These are phyloP conservation scores for Pygmarrhopalites habei DNA, from an alignment of 1,140 invertebrate genomes.

Conservation along the genomic window DNA sequence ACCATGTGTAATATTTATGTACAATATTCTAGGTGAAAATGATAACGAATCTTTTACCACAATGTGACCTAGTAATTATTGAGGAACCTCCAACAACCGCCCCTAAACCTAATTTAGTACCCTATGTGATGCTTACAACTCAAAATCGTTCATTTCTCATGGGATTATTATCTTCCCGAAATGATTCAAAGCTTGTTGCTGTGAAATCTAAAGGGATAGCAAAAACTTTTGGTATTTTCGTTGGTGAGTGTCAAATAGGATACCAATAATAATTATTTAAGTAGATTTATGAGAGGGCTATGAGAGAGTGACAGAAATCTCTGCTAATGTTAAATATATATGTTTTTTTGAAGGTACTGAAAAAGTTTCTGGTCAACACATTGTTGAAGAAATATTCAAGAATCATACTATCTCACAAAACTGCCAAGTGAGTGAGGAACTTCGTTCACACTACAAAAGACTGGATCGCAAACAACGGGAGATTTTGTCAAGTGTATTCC, in stretches of 20 bases:
- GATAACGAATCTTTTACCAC: constrained; percentile 10
- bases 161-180: constrained; percentile 11
- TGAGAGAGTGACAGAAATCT: background rate
- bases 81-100: background rate
- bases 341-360: constrained; percentile 19
- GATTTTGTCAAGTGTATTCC: constrained; percentile 21
- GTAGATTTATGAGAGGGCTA: background rate
- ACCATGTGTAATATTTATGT: no score
- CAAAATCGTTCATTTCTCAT: constrained; percentile 27
- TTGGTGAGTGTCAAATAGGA: no score
- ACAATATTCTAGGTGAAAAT: constrained; percentile 21
- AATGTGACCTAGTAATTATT: constrained; percentile 18
- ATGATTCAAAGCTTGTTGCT: constrained; percentile 19
- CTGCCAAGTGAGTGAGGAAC: background rate
- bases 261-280: no score
- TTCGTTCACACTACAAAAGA: background rate
- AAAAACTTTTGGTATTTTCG: constrained; percentile 27
- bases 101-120: constrained; percentile 7
- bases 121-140: constrained; percentile 20
- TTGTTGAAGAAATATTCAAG: constrained; percentile 19
- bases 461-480: constrained; percentile 13
- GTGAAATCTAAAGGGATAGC: constrained; percentile 27
- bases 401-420: background rate
- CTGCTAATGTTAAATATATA: background rate
- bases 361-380: constrained; percentile 31